phyloP scores from a whole-genome alignment of 2,797 vertebrate genomes.

The Sebastes matsubarae region DNA sequence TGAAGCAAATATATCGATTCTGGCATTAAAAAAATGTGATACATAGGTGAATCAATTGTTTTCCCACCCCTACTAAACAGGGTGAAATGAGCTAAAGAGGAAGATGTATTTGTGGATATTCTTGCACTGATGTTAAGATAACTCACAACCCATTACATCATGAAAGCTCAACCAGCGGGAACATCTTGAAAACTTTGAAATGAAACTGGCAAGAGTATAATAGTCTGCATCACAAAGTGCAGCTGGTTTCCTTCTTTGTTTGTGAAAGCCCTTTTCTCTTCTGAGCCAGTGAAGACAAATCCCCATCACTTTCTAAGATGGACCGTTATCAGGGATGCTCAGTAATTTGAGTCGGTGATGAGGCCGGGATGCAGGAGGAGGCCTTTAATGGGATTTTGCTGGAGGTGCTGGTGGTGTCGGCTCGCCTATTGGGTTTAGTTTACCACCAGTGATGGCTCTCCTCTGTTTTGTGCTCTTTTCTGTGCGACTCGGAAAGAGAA shows the following conservation, averaged over 20 bases:
- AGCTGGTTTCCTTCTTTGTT: conserved; percentile 6
- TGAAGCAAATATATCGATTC: too few species aligned
- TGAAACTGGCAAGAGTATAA: neutral
- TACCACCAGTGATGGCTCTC: conserved; percentile 22
- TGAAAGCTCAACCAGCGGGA: neutral
- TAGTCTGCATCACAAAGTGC: neutral
- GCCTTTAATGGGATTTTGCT: conserved; percentile 63
- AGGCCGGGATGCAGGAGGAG: conserved; percentile 50
- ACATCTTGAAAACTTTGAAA: neutral
- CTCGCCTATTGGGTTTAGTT: conserved; percentile 28
- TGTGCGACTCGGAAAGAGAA: conserved; percentile 11
- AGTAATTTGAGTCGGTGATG: conserved; percentile 68
- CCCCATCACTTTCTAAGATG: conserved; percentile 41
- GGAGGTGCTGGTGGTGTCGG: conserved; percentile 33
- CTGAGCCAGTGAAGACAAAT: conserved; percentile 35
- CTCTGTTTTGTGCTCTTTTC: conserved; percentile 10
- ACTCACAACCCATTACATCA: neutral
- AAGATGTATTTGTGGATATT: neutral
- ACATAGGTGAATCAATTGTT: too few species aligned
- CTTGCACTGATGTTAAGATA: neutral
- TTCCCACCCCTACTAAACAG: neutral
- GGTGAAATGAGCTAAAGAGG: neutral
- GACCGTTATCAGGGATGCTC: conserved; percentile 47
- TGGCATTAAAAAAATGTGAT: too few species aligned
- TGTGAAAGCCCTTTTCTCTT: conserved; percentile 10